Evolutionary conservation across 37 sponge, comb jelly and placozoan species (phyloP), one percentile per base, ranked within the genome.

Genomic region (Axinella damicornis): DNA sequence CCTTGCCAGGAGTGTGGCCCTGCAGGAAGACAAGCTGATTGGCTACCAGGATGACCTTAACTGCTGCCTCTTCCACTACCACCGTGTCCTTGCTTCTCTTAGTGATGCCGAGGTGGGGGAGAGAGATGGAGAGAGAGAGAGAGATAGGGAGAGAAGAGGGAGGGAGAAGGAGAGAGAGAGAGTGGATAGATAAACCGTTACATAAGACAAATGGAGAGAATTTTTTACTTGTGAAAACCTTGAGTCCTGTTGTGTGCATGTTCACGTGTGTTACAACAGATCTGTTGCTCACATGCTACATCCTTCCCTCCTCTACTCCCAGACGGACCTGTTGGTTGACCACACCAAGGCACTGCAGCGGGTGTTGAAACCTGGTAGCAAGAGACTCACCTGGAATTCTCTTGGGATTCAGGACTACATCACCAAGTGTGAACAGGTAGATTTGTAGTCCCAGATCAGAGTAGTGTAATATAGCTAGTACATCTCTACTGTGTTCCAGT

Each of bases 331-430:
- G 69, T 65, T 99, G 62, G 92, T 89, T 18, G 99, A 91, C 32
- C 96, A 97, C 65, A 80, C 95, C 54, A 88, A 82, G 87, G 70
- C 83, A 18, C 87, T 99, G 74, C 96, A 93, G 69, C 61, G 92
- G 40, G 88, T 78, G 15, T 73, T 99, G 58, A 88, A 84, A 46
- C 96, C 99, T 62, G 99, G 99, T 17, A 85, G 71, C 60, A 97
- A 97, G 84, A 75, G 98, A n/a, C 91, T 97, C 83, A 99, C 97
- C 90, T 99, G 99, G 99, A 99, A 95, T 74, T 93, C 96, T 2
- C 91, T 99, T 41, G 99, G 96, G 31, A 96, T 97, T 62, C 88
- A 87, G n/a, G 99, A 99, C 71, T 99, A 94, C 83, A 94, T 97
- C 64, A 57, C 87, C 57, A 89, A 94, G 76, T 97, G 96, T 74